Base-by-base conservation (phyloP, 1,140 invertebrate genomes). In the Bombus pyrosoma region DNA sequence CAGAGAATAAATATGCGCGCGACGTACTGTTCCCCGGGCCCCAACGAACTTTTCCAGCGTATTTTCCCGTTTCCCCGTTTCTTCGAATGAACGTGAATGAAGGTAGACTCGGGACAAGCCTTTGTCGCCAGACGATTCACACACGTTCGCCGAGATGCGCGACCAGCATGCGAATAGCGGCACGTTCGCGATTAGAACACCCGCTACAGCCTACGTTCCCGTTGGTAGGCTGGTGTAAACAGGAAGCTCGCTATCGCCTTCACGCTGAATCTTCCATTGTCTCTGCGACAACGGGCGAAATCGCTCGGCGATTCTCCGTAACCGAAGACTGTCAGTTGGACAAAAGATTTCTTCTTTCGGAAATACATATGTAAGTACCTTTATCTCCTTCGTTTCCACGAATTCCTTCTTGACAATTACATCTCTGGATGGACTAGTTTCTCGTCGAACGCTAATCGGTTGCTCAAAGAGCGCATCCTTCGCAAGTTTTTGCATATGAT, bases 11-110 rank as follows among this genome's bases (percentile, higher is more conserved):
- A 76, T 25, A 86, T 43, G 81, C 74, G 12, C 41, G 62, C 12
- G 2, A 18, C 6, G 69, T 39, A 37, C 62, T 3, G n/a, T 25
- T 62, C 62, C 18, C 32, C 28, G 25, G 57, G 41, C 18, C 41
- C 59, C 25, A 41, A 59, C 72, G 18, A 64, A 37, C 57, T 83
- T 83, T 47, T 57, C 73, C 81, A 69, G 62, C 76, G 57, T 37
- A 39, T 64, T 74, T 81, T 41, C 80, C 34, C 68, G 62, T 64
- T 64, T 64, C 39, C 37, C 57, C 53, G 69, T 78, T 84, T 83
- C 75, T 57, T 78, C 86, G 75, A 66, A 66, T 41, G 28, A 57
- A 71, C 83, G 83, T 85, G 83, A 85, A 85, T 85, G 83, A 73
- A 85, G 78, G 41, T 71, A 72, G 43, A 34, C 79, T 37, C 43